These are phyloP conservation scores for Leucoraja ocellata DNA, from an alignment of 2,797 vertebrate genomes.

Conservation along the genomic window DNA sequence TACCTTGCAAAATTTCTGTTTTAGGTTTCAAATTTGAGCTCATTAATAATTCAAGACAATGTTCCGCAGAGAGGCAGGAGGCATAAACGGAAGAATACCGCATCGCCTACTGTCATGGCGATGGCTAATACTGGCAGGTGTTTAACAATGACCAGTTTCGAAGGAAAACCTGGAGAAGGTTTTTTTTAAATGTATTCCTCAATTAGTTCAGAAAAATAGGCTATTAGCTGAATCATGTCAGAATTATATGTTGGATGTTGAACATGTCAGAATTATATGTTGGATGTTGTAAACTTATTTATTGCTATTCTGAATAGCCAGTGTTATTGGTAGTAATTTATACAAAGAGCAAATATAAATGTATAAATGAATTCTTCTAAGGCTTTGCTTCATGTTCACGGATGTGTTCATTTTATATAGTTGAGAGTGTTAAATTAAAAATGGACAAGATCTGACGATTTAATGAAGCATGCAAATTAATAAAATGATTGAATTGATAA, in stretches of 20 bases:
- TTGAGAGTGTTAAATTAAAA: not conserved
- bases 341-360: not conserved
- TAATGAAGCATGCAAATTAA: not conserved
- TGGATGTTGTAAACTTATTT: not conserved
- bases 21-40: conserved; percentile 2
- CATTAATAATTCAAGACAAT: not conserved
- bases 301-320: not conserved
- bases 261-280: not conserved
- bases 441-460: not conserved
- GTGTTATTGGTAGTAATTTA: not conserved
- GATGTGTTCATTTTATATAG: not conserved
- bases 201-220: not conserved
- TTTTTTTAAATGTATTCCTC: not conserved
- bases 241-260: not conserved
- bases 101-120: not conserved
- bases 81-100: not conserved
- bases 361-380: not conserved
- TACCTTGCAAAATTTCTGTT: not conserved
- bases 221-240: not conserved
- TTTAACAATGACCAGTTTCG: not conserved
- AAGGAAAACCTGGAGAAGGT: not conserved
- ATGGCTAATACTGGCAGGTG: too few relatives aligned
- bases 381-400: not conserved
- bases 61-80: too few relatives aligned
- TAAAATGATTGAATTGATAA: not conserved